Base-by-base conservation (phyloP, 2,113 vertebrate species). In the Calidris pugnax region DNA sequence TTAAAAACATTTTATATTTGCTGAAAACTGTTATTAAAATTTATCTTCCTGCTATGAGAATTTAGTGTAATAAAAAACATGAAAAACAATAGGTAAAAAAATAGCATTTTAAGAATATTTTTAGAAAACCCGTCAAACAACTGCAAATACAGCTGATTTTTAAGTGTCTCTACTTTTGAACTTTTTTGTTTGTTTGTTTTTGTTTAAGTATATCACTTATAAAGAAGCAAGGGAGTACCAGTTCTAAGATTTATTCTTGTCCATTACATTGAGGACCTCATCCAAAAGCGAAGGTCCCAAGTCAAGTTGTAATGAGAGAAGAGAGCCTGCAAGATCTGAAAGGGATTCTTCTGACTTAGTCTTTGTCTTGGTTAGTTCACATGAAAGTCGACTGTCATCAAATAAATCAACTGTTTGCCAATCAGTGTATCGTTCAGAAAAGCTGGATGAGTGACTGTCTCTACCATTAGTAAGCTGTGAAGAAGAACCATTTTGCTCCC, bases 191-290 rank as follows among this genome's bases (percentile, higher is more conserved):
- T 67, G 23, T 68, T 97, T 94, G 89, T 62, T 98, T 93, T 78
- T 59, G 20, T 86, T 97, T 72, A 83, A 73, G 47, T 93, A 84
- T 95, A 95, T 87, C 85, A 89, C 63, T 78, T 71, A 20, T 27
- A 67, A 72, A 90, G 93, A 69, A 86, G 68, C 37, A 84, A 84
- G 33, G 73, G 62, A 85, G 95, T 92, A 92, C 90, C 86, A 77
- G 86, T 85, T 89, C 94, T 95, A 97, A 87, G 95, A 97, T 95
- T 98, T 98, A 90, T 98, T 98, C 97, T 98, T 99, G 97, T 99
- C 99, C 99, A 99, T 99, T 94, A 99, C 99, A 94, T 99, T 99
- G 83, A 99, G 98, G 76, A 99, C 99, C 63, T 99, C 99, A 92
- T 99, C 99, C 98, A 99, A 96, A 98, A 99, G 99, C 67, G 99